Percentiles rank a stretch among this genome's conserved stretches.
Evolutionary conservation across 2,888 invertebrate genomes (phyloP).

Genomic region (Lysandra coridon): DNA sequence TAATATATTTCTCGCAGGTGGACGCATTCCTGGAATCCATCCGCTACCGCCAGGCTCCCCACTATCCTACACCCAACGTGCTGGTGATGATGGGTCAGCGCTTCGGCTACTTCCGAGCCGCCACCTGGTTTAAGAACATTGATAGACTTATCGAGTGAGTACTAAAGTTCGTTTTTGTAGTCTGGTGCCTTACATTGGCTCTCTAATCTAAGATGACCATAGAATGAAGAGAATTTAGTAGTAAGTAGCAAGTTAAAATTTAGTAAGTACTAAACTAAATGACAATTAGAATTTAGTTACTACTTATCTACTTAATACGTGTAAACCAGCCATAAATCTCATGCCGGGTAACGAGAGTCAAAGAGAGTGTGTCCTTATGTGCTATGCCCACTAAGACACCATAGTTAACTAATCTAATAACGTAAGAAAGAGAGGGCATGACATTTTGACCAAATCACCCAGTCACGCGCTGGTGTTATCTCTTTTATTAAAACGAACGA

Average conservation of each 20-base stretch:
- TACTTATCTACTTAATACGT: too few species aligned
- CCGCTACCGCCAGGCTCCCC: constrained; percentile 65
- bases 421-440: too few species aligned
- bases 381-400: too few species aligned
- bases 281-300: too few species aligned
- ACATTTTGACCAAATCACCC: too few species aligned
- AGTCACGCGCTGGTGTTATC: too few species aligned
- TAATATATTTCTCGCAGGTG: constrained; percentile 43
- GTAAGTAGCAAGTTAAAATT: too few species aligned
- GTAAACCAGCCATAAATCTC: too few species aligned
- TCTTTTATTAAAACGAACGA: background rate
- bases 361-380: too few species aligned
- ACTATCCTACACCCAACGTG: constrained; percentile 85
- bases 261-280: too few species aligned
- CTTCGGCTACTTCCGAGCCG: constrained; percentile 88
- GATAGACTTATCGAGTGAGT: constrained; percentile 91
- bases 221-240: background rate
- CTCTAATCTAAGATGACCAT: background rate
- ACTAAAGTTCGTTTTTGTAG: background rate
- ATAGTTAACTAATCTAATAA: too few species aligned
- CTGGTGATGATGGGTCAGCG: constrained; percentile 95
- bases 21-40: constrained; percentile 78
- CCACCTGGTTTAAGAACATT: constrained; percentile 89
- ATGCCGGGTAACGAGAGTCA: too few species aligned
- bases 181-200: background rate